A percentile compares a stretch with the other conserved stretches of the same genome.
phyloP scores from a whole-genome alignment of 2,888 invertebrate species.

The Dolichomitus sp. region DNA sequence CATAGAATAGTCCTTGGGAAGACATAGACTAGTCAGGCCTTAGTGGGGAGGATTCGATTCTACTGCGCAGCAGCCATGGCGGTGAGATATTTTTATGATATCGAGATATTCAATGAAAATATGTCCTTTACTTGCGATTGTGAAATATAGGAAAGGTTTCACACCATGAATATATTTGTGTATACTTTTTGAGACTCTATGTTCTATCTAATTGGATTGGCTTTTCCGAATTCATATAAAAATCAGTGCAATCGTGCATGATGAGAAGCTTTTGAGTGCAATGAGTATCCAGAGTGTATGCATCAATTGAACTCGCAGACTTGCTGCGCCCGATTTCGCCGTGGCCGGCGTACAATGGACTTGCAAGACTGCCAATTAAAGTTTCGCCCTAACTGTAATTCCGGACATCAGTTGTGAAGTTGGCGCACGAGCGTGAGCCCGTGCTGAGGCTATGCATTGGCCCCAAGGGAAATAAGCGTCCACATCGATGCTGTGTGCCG shows the following conservation, averaged over 20 bases:
- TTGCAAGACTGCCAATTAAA: constrained; percentile 72
- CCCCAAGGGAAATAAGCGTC: constrained; percentile 70
- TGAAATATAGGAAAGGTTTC: no score
- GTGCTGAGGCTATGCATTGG: constrained; percentile 57
- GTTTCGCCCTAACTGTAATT: constrained; percentile 70
- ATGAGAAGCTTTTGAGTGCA: no score
- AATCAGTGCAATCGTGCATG: neutral
- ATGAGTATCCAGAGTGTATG: constrained; percentile 34
- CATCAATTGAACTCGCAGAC: constrained; percentile 54
- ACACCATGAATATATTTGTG: no score
- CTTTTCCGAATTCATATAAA: neutral
- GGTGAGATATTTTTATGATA: no score
- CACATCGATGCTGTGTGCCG: constrained; percentile 64
- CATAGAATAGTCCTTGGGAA: no score
- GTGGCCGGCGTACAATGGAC: constrained; percentile 39
- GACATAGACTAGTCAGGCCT: no score
- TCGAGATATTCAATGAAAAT: no score
- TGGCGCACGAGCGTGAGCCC: constrained; percentile 34
- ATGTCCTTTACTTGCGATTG: no score
- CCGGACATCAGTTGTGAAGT: constrained; percentile 58
- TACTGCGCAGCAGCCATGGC: no score
- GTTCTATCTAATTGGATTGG: neutral
- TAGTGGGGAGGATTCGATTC: no score
- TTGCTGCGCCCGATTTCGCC: constrained; percentile 55
- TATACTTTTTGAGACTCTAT: neutral